phyloP scores from a whole-genome alignment of 2,113 vertebrate species.

The Myiagra hebetior region DNA sequence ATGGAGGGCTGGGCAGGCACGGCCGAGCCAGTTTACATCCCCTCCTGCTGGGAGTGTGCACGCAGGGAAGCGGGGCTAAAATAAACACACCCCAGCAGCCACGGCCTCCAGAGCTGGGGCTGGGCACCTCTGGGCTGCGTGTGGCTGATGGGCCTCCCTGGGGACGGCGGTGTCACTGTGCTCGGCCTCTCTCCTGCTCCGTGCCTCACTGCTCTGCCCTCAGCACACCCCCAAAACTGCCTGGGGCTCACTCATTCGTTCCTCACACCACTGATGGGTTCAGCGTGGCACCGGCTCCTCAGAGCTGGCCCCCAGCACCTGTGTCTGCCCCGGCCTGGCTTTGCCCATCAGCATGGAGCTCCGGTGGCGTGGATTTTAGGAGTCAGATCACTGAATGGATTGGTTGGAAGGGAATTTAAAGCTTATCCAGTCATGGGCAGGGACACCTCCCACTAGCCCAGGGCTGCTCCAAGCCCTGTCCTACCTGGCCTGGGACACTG shows the following conservation, averaged over 20 bases:
- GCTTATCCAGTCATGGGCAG: background rate
- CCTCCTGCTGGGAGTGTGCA: background rate
- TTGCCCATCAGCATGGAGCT: background rate
- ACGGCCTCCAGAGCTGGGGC: background rate
- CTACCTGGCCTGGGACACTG: accelerated
- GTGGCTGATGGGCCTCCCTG: accelerated
- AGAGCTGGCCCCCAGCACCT: background rate
- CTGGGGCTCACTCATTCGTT: background rate
- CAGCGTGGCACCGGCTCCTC: background rate
- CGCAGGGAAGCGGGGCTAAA: background rate
- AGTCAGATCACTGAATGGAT: background rate
- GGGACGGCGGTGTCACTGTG: accelerated
- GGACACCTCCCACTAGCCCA: background rate
- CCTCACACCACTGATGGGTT: background rate
- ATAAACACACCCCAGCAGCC: accelerated
- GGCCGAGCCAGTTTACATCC: background rate
- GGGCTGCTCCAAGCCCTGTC: background rate
- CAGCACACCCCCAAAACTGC: background rate
- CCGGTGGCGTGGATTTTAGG: background rate
- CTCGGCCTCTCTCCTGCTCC: background rate
- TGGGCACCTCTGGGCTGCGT: background rate
- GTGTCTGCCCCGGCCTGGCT: background rate
- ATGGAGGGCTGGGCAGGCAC: background rate
- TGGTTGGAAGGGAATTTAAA: background rate
- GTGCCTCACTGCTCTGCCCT: background rate